Evolutionary conservation across 2,113 vertebrate species (phyloP), one percentile per base, ranked within the genome.

Genomic region (Dunckerocampus dactyliophorus): DNA sequence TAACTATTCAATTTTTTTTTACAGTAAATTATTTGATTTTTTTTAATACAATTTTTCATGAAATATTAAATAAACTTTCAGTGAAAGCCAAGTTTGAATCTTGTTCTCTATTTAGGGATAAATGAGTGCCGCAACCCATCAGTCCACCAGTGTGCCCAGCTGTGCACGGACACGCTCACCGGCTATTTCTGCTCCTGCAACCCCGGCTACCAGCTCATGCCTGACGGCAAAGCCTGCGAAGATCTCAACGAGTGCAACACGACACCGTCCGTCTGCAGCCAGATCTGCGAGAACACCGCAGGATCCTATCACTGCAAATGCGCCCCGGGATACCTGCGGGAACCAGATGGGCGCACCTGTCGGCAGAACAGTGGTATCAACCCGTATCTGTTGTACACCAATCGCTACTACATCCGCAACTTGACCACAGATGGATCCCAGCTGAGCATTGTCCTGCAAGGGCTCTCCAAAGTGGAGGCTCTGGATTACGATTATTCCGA

Each of bases 331-430:
- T 89, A 90, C 56, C 67, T 89, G 46, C 82, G 88, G 0, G 88
- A 89, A 63, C 63, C 87, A 0, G 88, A 90, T n/a, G 81, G 83
- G 9, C 83, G 80, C 60, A 85, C 84, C 4, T 90, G 89, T 54
- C 88, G 89, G 10, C 89, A 90, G 60, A 89, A 88, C 85, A 90
- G 89, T 15, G 83, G 79, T 75, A 57, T 90, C 3, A 65, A 67
- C 20, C 85, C 88, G 0, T 88, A 84, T 71, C 75, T 89, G 62
- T 53, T 90, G 67, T 88, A 89, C 67, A 84, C 67, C 8, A 90
- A 89, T 45, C 81, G 82, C 63, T 90, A 90, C 84, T 90, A 90
- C 68, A 86, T 90, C 72, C 87, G 88, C 15, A 88, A 87, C 53
- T 15, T 88, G 75, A 86, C 83, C 47, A 83, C 69, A 0, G 88